Evolutionary conservation across 2,888 invertebrate species (phyloP), one percentile per base, ranked within the genome.

Genomic region (Chrysotoxum bicinctum): DNA sequence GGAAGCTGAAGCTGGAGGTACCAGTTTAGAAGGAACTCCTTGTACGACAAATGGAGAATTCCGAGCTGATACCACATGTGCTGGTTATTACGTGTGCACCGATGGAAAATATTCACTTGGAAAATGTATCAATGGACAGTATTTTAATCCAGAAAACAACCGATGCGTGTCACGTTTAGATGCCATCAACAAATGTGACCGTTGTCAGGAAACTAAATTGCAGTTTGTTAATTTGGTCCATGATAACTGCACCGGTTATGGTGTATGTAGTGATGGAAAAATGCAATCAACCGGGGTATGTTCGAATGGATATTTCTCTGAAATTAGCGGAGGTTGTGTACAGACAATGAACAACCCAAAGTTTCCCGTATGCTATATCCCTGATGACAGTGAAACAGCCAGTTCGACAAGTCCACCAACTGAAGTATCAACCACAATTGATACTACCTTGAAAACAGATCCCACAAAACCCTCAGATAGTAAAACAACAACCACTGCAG

Each of bases 121-220:
- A n/a, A 54, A 73, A 10, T 89, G 89, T 54, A 3, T 70, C 3
- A 45, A 9, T 16, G 85, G 87, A 3, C 62, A 68, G 6, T 89
- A 78, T 64, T 88, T 40, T 32, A 88, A 89, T 64, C 88, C 87
- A 19, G 32, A 76, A 14, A 87, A 76, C 19, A 16, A 80, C 23
- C 10, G n/a, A 1, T 89, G 89, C 56, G 87, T 88, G 6, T 30
- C 72, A 43, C 88, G 89, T 5, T 26, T 87, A 64, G 19, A 83
- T 30, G 89, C 89, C 1, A 62, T 84, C 12, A 89, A 89, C 64
- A 21, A 89, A 45, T 89, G 89, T 58, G 89, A 89, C 80, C 89
- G 89, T 6, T 89, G 89, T 40, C 48, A 85, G 9, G 88, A 88
- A 35, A 87, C 87, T 37, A 78, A 54, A 1, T 10, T 56, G 14